Percentiles rank a stretch among this genome's conserved stretches.
Evolutionary conservation across 2,113 vertebrate genomes (phyloP).

Genomic region (Amblyopsis rosae): DNA sequence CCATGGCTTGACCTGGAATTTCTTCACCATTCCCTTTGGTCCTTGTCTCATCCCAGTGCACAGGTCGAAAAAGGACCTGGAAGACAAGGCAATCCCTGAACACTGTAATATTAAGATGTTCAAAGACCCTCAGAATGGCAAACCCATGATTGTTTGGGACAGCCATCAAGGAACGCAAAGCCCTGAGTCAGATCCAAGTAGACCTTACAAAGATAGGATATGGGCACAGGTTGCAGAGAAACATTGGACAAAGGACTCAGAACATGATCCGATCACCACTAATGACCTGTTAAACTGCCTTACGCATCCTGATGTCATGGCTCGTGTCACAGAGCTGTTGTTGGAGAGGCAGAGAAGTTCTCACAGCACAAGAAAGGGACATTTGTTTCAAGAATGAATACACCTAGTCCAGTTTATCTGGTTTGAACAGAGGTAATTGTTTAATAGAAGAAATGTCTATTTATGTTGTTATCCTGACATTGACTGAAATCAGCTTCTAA

Average conservation of each 20-base stretch:
- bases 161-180: background rate
- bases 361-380: background rate
- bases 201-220: too few relatives aligned
- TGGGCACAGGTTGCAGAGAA: background rate
- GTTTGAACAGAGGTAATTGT: background rate
- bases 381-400: conserved; percentile 13
- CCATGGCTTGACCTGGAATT: background rate
- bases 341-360: conserved; percentile 70
- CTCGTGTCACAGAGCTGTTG: conserved; percentile 81
- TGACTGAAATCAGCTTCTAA: too few relatives aligned
- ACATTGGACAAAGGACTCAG: background rate
- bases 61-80: conserved; percentile 14
- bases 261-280: conserved; percentile 74
- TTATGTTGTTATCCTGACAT: too few relatives aligned
- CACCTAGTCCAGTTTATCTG: background rate
- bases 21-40: conserved; percentile 72
- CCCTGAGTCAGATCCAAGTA: background rate
- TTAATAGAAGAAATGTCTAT: too few relatives aligned
- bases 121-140: background rate
- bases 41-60: conserved; percentile 81
- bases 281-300: conserved; percentile 90
- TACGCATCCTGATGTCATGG: conserved; percentile 84
- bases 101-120: conserved; percentile 1
- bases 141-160: background rate
- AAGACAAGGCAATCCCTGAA: background rate